Evolutionary conservation across 2,113 vertebrate species (phyloP).

Genomic region (Ctenomys sociabilis): DNA sequence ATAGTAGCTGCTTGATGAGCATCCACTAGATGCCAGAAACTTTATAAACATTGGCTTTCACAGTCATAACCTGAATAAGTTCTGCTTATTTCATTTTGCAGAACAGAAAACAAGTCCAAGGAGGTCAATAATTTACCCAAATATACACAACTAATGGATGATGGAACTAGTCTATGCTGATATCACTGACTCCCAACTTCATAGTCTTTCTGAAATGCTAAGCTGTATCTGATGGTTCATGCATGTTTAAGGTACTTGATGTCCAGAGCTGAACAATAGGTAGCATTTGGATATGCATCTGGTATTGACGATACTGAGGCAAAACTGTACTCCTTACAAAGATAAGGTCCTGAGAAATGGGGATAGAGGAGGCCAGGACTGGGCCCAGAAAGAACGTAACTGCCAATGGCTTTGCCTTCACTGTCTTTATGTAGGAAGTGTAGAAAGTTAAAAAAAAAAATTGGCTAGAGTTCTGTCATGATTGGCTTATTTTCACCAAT

Average conservation of each 20-base stretch:
- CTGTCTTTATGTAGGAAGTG: background rate
- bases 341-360: background rate
- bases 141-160: background rate
- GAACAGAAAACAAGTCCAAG: background rate
- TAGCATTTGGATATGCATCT: background rate
- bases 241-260: background rate
- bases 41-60: background rate
- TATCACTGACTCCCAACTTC: background rate
- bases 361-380: background rate
- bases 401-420: background rate
- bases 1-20: background rate
- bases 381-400: background rate
- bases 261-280: background rate
- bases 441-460: conserved; percentile 53
- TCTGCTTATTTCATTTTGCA: no score
- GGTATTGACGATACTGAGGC: background rate
- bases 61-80: background rate
- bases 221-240: background rate
- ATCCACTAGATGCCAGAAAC: background rate
- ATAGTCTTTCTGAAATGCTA: background rate
- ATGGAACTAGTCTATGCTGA: background rate
- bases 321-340: background rate
- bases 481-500: background rate
- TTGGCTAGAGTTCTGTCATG: conserved; percentile 29
- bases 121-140: background rate